phyloP scores from a whole-genome alignment of 2,888 invertebrate species.

The Zelleria hepariella region DNA sequence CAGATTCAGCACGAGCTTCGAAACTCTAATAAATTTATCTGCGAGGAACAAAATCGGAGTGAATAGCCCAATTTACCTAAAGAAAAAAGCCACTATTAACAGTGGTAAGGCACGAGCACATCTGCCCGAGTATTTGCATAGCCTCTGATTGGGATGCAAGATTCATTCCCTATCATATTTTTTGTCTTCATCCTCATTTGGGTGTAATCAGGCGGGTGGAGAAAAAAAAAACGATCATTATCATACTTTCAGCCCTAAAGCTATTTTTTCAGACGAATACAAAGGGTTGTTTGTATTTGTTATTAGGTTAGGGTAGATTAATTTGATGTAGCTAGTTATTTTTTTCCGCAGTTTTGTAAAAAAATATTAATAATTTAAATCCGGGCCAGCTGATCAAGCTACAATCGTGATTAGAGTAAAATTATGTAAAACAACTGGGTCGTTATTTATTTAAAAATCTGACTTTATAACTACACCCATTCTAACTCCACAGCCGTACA shows the following conservation, averaged over 20 bases:
- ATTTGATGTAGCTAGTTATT: constrained; percentile 60
- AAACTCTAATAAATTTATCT: no score
- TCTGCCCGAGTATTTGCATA: constrained; percentile 65
- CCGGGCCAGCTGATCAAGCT: constrained; percentile 60
- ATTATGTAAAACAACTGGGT: constrained; percentile 45
- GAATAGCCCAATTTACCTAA: not conserved
- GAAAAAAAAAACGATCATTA: constrained; percentile 65
- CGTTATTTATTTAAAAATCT: not conserved
- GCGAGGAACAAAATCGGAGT: not conserved
- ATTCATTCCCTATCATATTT: constrained; percentile 66
- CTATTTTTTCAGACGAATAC: constrained; percentile 66
- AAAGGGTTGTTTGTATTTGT: constrained; percentile 65
- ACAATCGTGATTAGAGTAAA: constrained; percentile 45
- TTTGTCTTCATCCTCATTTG: constrained; percentile 67
- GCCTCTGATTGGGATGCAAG: constrained; percentile 60
- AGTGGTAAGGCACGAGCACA: constrained; percentile 52
- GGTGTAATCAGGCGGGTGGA: constrained; percentile 59
- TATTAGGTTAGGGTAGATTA: constrained; percentile 70
- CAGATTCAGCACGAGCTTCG: no score
- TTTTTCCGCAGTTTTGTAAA: not conserved
- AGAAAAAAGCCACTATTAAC: constrained; percentile 17
- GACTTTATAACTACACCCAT: not conserved
- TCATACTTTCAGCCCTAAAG: constrained; percentile 68
- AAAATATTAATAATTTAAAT: constrained; percentile 64
- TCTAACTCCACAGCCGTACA: not conserved